A percentile compares a stretch with the other conserved stretches of the same genome.
Conservation (phyloP, 2,797 vertebrate species). For the Molossus alvarezi region DNA sequence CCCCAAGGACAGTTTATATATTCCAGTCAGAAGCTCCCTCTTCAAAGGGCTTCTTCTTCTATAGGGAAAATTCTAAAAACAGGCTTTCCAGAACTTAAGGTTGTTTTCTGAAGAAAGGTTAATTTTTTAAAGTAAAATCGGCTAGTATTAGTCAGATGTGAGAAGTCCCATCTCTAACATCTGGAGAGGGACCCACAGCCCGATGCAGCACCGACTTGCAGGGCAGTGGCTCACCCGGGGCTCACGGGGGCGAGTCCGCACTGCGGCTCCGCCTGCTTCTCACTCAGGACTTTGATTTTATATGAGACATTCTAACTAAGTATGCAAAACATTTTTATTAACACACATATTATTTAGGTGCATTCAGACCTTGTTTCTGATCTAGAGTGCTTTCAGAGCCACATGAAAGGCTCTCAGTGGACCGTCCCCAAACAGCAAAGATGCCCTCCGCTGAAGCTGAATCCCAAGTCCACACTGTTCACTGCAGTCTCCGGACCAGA, state of each 20-base stretch:
- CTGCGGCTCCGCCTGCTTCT: conserved; percentile 71
- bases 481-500: conserved; percentile 72
- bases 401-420: conserved; percentile 15
- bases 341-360: conserved; percentile 21
- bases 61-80: background rate
- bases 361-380: conserved; percentile 43
- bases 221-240: conserved; percentile 56
- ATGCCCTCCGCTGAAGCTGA: conserved; percentile 30
- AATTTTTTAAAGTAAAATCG: conserved; percentile 59
- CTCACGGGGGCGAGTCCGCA: conserved; percentile 75
- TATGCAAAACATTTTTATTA: conserved; percentile 73
- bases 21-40: background rate
- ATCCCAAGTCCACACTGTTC: conserved; percentile 67
- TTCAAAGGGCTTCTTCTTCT: conserved; percentile 12
- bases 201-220: background rate
- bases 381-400: conserved; percentile 59
- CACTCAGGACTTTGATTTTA: conserved; percentile 62
- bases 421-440: conserved; percentile 59
- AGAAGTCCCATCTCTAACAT: conserved; percentile 37
- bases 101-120: background rate
- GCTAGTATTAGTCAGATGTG: background rate
- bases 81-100: background rate
- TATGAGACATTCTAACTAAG: background rate
- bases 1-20: background rate
- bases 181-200: background rate